Base-by-base conservation (phyloP, 1,140 invertebrate species). In the Anoplophora glabripennis region DNA sequence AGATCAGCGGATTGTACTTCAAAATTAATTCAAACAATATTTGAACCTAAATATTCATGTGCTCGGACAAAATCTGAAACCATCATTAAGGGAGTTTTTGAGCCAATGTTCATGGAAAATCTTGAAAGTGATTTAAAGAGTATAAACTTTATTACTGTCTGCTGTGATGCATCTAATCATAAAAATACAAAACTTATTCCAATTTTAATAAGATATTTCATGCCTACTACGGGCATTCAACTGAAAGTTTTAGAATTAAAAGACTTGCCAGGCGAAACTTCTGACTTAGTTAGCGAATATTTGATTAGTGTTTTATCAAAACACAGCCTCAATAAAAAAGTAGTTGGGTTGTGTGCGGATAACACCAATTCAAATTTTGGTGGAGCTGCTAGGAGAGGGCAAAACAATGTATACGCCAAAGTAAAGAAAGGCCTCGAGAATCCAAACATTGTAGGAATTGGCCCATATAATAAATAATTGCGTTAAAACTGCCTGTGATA, bases 211-310 rank as follows among this genome's bases (percentile, higher is more conserved):
- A 53, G 59, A 40, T 61, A 54, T 65, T 71, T 72, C 66, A 44
- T 53, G 65, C 65, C 67, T 38, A 63, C 66, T 51, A 63, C 17
- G 66, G 64, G 63, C 56, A 58, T 68, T 36, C 59, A 69, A 67
- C 55, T 70, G 28, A 70, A 69, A 65, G 64, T 70, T 70, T 69
- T 70, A 65, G 68, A 72, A 8, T 35, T 70, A 35, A 8, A 60
- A 55, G 61, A 59, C 21, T 56, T 60, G 49, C 45, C 53, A 42
- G 59, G 63, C 14, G 56, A 63, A 17, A 63, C 61, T 7, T 63
- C 55, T 41, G 15, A 51, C 33, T 12, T 58, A 40, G 12, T 28
- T 59, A 53, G 44, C 36, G 28, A 59, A 53, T 53, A 44, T 59
- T 53, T 59, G 53, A 28, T 48, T 9, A 33, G 55, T 60, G 51